phyloP scores from a whole-genome alignment of 2,888 invertebrate species.

The Nezara viridula region DNA sequence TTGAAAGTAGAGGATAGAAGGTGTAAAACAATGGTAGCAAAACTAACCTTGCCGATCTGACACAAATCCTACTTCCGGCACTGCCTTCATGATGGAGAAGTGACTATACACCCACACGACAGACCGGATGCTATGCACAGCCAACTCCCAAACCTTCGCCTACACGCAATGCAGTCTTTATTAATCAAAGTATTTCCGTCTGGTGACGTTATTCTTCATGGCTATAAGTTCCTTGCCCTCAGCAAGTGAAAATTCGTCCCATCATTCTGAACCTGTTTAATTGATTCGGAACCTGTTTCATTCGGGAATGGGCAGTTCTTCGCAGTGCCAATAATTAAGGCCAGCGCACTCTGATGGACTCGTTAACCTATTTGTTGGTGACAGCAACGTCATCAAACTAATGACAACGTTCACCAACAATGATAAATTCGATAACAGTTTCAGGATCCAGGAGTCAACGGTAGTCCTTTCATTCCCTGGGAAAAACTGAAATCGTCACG shows the following conservation, averaged over 20 bases:
- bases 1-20: too few species aligned
- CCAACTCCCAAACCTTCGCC: conserved; percentile 6
- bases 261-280: background rate
- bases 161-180: background rate
- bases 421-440: background rate
- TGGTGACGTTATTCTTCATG: background rate
- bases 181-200: background rate
- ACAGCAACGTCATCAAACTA: background rate
- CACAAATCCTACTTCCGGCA: too few species aligned
- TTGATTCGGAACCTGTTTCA: background rate
- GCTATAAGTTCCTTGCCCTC: background rate
- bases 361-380: conserved; percentile 14
- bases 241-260: background rate
- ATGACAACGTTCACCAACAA: background rate
- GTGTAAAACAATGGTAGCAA: too few species aligned
- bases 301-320: background rate
- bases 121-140: background rate
- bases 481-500: too few species aligned
- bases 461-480: too few species aligned
- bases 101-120: background rate
- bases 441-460: background rate
- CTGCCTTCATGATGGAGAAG: too few species aligned
- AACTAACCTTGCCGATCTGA: too few species aligned
- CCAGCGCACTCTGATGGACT: background rate
- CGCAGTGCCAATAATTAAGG: background rate